Evolutionary conservation across 1,140 invertebrate species (phyloP).

Genomic region (Apis florea): DNA sequence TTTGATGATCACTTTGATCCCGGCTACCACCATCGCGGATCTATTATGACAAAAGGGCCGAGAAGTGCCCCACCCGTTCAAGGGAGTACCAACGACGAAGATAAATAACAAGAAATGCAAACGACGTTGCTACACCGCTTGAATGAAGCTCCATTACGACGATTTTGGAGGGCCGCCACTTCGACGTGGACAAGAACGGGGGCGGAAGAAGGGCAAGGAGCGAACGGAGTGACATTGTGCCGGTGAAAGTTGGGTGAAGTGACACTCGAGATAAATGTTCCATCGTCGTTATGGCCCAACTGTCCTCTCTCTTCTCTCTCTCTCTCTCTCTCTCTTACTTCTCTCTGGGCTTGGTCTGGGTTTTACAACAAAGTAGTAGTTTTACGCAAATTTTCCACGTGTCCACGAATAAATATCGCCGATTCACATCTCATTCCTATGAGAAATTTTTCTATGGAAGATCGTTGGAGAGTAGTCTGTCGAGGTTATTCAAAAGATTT

Average conservation of each 20-base stretch:
- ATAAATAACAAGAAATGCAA: conserved; percentile 66
- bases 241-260: conserved; percentile 69
- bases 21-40: conserved; percentile 20
- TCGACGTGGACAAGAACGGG: conserved; percentile 35
- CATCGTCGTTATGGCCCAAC: conserved; percentile 52
- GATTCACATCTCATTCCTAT: conserved; percentile 18
- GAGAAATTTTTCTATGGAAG: neutral
- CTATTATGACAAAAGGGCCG: conserved; percentile 43
- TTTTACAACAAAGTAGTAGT: conserved; percentile 16
- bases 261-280: conserved; percentile 74
- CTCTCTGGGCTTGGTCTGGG: neutral
- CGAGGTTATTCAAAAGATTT: too few species aligned
- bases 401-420: neutral
- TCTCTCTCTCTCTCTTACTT: neutral
- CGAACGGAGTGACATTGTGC: conserved; percentile 62
- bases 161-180: conserved; percentile 49
- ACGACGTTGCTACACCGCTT: conserved; percentile 50
- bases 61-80: conserved; percentile 29
- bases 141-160: conserved; percentile 58
- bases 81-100: conserved; percentile 40
- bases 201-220: conserved; percentile 21
- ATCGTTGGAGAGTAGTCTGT: too few species aligned
- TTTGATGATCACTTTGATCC: conserved; percentile 31
- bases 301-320: neutral
- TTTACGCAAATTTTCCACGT: conserved; percentile 50